Conservation (phyloP, 2,797 vertebrate genomes). For the Microchirus variegatus region DNA sequence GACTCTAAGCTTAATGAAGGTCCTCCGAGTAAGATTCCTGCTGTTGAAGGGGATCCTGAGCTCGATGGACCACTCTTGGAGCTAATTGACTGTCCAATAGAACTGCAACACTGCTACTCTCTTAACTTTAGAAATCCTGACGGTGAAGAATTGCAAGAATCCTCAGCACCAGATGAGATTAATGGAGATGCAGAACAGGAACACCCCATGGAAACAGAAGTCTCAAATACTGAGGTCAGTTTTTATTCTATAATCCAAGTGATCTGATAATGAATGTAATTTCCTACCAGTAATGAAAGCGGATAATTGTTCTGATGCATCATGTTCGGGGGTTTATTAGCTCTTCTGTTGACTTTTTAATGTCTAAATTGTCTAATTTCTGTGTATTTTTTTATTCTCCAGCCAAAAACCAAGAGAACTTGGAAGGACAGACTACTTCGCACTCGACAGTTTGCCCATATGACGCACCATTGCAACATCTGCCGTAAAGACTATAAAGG, state of each 20-base stretch:
- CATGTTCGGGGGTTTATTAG: not conserved
- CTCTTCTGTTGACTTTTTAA: not conserved
- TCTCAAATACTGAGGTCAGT: slow-evolving; percentile 54
- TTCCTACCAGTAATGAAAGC: too few species aligned
- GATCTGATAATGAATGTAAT: not conserved
- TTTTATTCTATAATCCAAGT: not conserved
- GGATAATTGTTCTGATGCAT: too few species aligned
- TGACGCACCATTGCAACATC: slow-evolving; percentile 85
- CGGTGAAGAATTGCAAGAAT: slow-evolving; percentile 35
- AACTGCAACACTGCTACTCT: slow-evolving; percentile 71
- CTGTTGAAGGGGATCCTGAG: slow-evolving; percentile 47
- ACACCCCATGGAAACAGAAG: slow-evolving; percentile 13
- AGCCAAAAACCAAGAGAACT: slow-evolving; percentile 54
- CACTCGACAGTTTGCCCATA: slow-evolving; percentile 63
- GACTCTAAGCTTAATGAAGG: slow-evolving; percentile 4
- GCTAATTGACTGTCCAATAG: slow-evolving; percentile 55
- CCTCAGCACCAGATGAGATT: slow-evolving; percentile 13
- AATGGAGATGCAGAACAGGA: slow-evolving; percentile 38
- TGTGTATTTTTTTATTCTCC: not conserved
- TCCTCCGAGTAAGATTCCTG: slow-evolving; percentile 8
- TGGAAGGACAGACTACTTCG: slow-evolving; percentile 58
- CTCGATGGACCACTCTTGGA: slow-evolving; percentile 60
- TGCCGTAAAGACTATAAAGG: slow-evolving; percentile 92
- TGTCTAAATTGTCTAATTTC: not conserved
- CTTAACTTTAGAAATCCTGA: slow-evolving; percentile 47